Conservation (phyloP, 2,797 vertebrate genomes). For the Momotus momota region DNA sequence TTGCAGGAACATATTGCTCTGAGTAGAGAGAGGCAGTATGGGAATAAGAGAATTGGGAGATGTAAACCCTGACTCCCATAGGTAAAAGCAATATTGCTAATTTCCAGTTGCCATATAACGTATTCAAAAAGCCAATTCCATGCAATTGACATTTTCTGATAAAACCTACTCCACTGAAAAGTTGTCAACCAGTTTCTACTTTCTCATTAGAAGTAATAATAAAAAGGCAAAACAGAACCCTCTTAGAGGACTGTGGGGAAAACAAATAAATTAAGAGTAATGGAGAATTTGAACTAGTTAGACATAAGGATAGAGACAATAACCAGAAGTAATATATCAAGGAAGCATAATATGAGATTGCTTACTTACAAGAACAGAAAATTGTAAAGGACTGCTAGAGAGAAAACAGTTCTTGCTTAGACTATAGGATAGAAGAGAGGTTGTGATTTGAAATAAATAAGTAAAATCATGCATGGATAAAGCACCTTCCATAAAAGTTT, state of each 20-base stretch:
- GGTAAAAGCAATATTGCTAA: neutral
- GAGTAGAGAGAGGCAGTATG: neutral
- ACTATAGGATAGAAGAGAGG: neutral
- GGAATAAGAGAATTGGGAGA: neutral
- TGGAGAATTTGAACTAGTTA: constrained; percentile 1
- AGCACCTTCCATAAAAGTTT: neutral
- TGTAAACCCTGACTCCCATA: neutral
- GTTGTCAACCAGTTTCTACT: constrained; percentile 4
- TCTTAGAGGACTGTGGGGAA: neutral
- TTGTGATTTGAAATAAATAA: neutral
- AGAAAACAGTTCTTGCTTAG: neutral
- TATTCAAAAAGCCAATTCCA: neutral
- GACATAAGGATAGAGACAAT: neutral
- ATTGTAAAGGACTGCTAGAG: neutral
- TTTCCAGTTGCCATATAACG: neutral
- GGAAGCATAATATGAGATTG: neutral
- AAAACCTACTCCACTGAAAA: constrained; percentile 9
- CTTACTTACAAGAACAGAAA: neutral
- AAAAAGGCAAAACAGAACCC: constrained; percentile 1
- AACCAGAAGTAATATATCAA: constrained; percentile 14
- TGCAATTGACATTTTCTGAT: neutral
- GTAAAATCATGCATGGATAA: neutral
- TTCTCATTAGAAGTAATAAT: constrained; percentile 10
- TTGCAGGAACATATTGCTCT: neutral
- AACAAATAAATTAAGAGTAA: constrained; percentile 43